Conservation (phyloP, 1,140 invertebrate species). For the Ceratosolen fusciceps region DNA sequence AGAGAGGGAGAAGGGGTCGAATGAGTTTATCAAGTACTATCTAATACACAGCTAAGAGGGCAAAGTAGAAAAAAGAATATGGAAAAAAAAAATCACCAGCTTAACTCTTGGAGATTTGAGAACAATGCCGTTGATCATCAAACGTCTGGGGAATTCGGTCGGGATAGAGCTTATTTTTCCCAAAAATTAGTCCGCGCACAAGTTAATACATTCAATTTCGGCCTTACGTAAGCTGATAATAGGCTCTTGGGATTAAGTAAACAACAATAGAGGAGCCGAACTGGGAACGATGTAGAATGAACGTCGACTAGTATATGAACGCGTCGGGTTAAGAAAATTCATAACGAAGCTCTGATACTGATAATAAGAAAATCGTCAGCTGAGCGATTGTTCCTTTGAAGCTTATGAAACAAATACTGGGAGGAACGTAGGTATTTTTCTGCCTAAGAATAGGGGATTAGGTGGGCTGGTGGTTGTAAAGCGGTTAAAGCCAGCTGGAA, state of each 20-base stretch:
- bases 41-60: too few species aligned
- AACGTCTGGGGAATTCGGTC: too few species aligned
- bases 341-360: not conserved
- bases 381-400: too few species aligned
- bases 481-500: not conserved
- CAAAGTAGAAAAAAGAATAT: too few species aligned
- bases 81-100: too few species aligned
- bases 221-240: not conserved
- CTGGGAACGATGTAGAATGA: not conserved
- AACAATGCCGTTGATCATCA: too few species aligned
- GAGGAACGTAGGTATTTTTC: not conserved
- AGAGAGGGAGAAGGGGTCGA: too few species aligned
- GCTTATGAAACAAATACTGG: not conserved
- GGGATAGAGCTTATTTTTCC: not conserved
- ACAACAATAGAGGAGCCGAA: not conserved
- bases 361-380: not conserved
- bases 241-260: not conserved
- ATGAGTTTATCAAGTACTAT: too few species aligned
- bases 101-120: too few species aligned
- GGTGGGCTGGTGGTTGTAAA: too few species aligned
- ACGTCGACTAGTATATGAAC: not conserved
- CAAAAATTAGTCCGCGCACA: not conserved
- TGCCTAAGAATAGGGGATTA: not conserved
- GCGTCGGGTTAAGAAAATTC: not conserved
- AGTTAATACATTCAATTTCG: slow-evolving; percentile 11